Conservation (phyloP, 2,888 invertebrate species). For the Rhagophthalmus giganteus region DNA sequence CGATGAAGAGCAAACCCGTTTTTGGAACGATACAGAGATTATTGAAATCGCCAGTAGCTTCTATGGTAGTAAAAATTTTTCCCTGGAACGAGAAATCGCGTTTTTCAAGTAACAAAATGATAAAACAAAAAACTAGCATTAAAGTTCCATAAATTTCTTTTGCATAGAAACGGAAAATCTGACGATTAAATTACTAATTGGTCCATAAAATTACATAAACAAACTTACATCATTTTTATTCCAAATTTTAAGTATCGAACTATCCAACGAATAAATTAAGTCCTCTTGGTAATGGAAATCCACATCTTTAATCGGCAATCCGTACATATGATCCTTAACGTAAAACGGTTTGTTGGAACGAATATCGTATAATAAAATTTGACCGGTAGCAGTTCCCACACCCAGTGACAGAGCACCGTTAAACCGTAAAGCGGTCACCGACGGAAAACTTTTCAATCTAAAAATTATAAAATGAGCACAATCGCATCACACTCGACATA, state of each 20-base stretch:
- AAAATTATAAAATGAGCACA: too few species aligned
- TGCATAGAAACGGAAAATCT: background rate
- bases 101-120: too few species aligned
- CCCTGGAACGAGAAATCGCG: too few species aligned
- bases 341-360: constrained; percentile 85
- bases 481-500: too few species aligned
- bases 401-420: constrained; percentile 77
- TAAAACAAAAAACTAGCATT: too few species aligned
- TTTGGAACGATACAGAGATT: constrained; percentile 89
- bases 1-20: constrained; percentile 89
- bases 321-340: constrained; percentile 94
- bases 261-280: constrained; percentile 87
- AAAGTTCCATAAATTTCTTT: too few species aligned
- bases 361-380: constrained; percentile 92
- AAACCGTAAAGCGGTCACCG: constrained; percentile 78
- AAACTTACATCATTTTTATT: constrained; percentile 74
- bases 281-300: constrained; percentile 81
- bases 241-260: constrained; percentile 89
- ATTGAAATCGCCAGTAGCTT: constrained; percentile 84
- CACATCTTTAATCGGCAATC: constrained; percentile 84
- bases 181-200: too few species aligned
- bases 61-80: constrained; percentile 91
- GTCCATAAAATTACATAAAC: background rate
- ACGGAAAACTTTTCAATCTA: constrained; percentile 69
- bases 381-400: constrained; percentile 93